Base-by-base conservation (phyloP, 2,113 vertebrate species). In the Rhagologus leucostigma region DNA sequence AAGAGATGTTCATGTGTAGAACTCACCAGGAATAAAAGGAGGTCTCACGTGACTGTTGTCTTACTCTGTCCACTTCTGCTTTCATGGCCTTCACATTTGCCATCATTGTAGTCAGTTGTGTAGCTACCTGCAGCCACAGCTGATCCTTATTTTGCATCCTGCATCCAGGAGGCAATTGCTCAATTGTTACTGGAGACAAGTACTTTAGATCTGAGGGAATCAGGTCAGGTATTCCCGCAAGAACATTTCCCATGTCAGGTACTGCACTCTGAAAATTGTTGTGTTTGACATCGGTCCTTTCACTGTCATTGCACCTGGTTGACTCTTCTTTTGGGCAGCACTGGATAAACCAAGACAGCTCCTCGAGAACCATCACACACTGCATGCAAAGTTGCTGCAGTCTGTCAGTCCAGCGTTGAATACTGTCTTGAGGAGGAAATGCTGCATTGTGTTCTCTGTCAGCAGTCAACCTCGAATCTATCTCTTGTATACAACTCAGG, bases 11-110 rank as follows among this genome's bases (percentile, higher is more conserved):
- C 32, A 30, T 4, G 9, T 2, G 14, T 11, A 62, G 53, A 62
- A 96, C 98, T 98, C 96, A 99, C 99, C 99, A 99, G 73, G 99
- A 99, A 96, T 98, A 98, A 90, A 99, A 98, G 4, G 95, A 95
- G n/a, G 97, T 96, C 69, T 98, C 97, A 32, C 91, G 88, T 46
- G 97, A 97, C 80, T 98, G 96, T 52, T 97, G 97, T 13, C 97
- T 98, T 74, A 98, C 96, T 75, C 64, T 95, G 67, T 98, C 98
- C 46, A 99, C 90, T 56, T 98, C 96, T 49, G 95, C 87, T 97
- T 99, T 99, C 93, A 98, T 29, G 35, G 95, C 88, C 75, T 96
- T 97, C 27, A 97, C 97, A 12, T 98, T 82, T 73, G 91, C 87
- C 80, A 98, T 87, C 98, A 98, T 96, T 7, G 77, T 86, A 30